A percentile compares a stretch with the other conserved stretches of the same genome.
Conservation (phyloP, 2,113 vertebrate species). For the Mionectes macconnelli region DNA sequence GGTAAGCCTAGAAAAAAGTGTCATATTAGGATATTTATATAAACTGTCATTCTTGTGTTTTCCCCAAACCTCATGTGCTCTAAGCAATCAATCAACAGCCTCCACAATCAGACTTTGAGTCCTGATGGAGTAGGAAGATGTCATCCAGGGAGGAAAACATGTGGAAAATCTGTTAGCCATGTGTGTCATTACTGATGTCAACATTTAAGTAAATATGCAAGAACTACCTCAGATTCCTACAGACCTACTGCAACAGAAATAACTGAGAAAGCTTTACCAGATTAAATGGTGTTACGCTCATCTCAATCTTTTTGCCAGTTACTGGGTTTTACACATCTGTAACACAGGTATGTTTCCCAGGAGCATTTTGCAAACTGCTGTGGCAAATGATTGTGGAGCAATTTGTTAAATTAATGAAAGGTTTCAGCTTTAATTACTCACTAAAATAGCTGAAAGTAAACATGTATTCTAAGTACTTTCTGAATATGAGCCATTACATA, state of each 20-base stretch:
- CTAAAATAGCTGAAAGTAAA: background rate
- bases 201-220: constrained; percentile 65
- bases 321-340: background rate
- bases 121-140: constrained; percentile 71
- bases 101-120: constrained; percentile 65
- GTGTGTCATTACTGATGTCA: constrained; percentile 73
- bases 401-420: background rate
- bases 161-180: constrained; percentile 77
- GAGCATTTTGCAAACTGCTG: background rate
- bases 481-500: background rate
- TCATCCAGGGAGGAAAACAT: constrained; percentile 73
- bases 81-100: constrained; percentile 72
- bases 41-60: constrained; percentile 70
- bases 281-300: background rate
- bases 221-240: constrained; percentile 8
- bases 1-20: constrained; percentile 29
- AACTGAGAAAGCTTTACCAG: background rate
- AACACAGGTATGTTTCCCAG: background rate
- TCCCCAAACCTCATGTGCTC: constrained; percentile 65
- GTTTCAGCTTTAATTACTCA: background rate
- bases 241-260: constrained; percentile 3
- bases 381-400: background rate
- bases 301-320: background rate
- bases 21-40: constrained; percentile 71
- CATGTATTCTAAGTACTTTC: background rate